phyloP scores from a whole-genome alignment of 64 coral and sea anemone genomes.

The Orbicella faveolata region DNA sequence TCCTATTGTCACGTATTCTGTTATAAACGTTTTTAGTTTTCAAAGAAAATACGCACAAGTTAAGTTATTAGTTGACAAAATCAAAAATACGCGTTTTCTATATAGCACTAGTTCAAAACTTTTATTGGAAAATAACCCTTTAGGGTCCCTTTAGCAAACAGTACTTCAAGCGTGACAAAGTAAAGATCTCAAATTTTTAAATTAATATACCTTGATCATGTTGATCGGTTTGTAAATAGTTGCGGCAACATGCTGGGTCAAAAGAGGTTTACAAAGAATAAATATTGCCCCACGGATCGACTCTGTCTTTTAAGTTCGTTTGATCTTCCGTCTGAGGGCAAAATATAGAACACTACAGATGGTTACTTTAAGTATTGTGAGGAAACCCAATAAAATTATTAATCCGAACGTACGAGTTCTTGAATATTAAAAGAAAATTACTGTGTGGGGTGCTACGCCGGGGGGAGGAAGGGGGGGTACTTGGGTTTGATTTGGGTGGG shows the following conservation, averaged over 20 bases:
- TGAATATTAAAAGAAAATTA: too few species aligned
- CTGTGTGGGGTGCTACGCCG: too few species aligned
- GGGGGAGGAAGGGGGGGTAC: too few species aligned
- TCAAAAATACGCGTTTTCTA: not conserved
- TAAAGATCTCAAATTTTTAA: not conserved
- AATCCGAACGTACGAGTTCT: too few species aligned
- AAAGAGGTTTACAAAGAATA: not conserved
- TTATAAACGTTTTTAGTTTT: not conserved
- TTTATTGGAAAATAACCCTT: not conserved
- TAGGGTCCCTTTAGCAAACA: not conserved
- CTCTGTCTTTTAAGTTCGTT: too few species aligned
- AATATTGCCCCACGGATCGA: too few species aligned
- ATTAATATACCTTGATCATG: not conserved
- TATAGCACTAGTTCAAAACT: not conserved
- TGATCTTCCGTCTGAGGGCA: too few species aligned
- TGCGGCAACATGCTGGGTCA: not conserved
- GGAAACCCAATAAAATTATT: too few species aligned
- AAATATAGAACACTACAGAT: too few species aligned
- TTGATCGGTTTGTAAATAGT: not conserved
- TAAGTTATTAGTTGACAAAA: not conserved
- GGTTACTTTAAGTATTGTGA: too few species aligned
- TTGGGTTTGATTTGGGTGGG: too few species aligned
- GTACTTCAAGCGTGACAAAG: slow-evolving; percentile 6
- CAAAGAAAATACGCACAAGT: not conserved
- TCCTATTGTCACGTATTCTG: not conserved